Evolutionary conservation across 2,888 invertebrate genomes (phyloP).

Genomic region (Lobophora halterata): DNA sequence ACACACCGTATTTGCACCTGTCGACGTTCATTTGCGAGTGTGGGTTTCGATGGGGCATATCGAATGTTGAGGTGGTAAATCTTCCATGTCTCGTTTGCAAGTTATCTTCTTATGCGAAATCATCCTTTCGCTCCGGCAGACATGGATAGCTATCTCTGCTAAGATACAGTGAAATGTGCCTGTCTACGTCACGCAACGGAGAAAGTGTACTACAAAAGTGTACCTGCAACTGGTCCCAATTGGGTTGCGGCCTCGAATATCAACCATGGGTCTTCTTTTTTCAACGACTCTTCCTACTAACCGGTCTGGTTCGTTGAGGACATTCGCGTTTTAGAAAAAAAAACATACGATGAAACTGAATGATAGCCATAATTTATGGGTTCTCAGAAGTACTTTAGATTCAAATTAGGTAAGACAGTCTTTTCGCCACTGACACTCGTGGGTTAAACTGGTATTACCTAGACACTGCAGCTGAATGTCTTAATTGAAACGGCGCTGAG

Average conservation of each 20-base stretch:
- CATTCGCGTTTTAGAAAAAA: slow-evolving; percentile 31
- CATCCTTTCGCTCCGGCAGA: slow-evolving; percentile 22
- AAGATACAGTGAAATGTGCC: slow-evolving; percentile 64
- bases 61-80: slow-evolving; percentile 8
- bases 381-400: slow-evolving; percentile 22
- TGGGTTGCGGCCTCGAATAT: slow-evolving; percentile 76
- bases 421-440: slow-evolving; percentile 8
- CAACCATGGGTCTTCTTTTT: slow-evolving; percentile 61
- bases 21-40: slow-evolving; percentile 31
- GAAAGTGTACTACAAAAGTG: slow-evolving; percentile 76
- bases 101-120: slow-evolving; percentile 19
- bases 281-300: slow-evolving; percentile 42
- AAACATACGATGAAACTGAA: slow-evolving; percentile 32
- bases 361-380: slow-evolving; percentile 26
- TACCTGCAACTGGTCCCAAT: slow-evolving; percentile 73
- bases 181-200: slow-evolving; percentile 70
- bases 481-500: slow-evolving; percentile 14
- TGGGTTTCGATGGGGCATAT: slow-evolving; percentile 17
- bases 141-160: slow-evolving; percentile 22
- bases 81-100: slow-evolving; percentile 7
- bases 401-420: slow-evolving; percentile 21
- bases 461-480: slow-evolving; percentile 10
- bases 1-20: slow-evolving; percentile 46
- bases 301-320: slow-evolving; percentile 34
- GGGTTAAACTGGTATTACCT: slow-evolving; percentile 17